phyloP scores from a whole-genome alignment of 2,888 invertebrate genomes.

The Polylopha cassiicola region DNA sequence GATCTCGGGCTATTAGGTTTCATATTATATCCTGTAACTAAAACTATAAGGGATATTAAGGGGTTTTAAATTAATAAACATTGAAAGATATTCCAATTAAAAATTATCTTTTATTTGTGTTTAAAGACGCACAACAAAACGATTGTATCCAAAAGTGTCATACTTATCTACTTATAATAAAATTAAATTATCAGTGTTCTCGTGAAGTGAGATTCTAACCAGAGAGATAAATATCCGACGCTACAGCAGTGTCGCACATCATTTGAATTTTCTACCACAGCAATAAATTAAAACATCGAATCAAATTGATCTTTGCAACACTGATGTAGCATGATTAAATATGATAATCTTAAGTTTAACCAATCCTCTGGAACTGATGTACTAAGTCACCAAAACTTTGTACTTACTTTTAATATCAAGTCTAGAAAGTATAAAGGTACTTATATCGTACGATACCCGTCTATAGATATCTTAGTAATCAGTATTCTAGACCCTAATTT shows the following conservation, averaged over 20 bases:
- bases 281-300: slow-evolving; percentile 28
- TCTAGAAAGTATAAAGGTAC: slow-evolving; percentile 28
- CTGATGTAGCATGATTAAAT: slow-evolving; percentile 40
- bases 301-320: slow-evolving; percentile 24
- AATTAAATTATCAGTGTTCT: slow-evolving; percentile 56
- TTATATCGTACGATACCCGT: slow-evolving; percentile 33
- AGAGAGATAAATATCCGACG: slow-evolving; percentile 30
- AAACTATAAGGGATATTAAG: too few species aligned
- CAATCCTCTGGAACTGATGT: slow-evolving; percentile 26
- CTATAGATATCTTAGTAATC: slow-evolving; percentile 39
- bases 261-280: slow-evolving; percentile 14
- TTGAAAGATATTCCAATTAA: slow-evolving; percentile 36
- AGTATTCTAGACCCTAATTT: slow-evolving; percentile 47
- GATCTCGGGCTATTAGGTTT: too few species aligned
- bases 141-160: slow-evolving; percentile 60
- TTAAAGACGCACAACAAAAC: slow-evolving; percentile 62
- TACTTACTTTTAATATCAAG: slow-evolving; percentile 33
- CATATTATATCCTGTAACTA: too few species aligned
- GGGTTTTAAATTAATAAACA: too few species aligned
- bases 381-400: slow-evolving; percentile 25
- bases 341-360: slow-evolving; percentile 32
- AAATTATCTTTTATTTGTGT: slow-evolving; percentile 58
- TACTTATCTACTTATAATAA: slow-evolving; percentile 53
- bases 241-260: slow-evolving; percentile 11
- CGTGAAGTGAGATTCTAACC: slow-evolving; percentile 41